Evolutionary conservation across 2,797 vertebrate species (phyloP), one percentile per base, ranked within the genome.

Genomic region (Graptemys geographica): DNA sequence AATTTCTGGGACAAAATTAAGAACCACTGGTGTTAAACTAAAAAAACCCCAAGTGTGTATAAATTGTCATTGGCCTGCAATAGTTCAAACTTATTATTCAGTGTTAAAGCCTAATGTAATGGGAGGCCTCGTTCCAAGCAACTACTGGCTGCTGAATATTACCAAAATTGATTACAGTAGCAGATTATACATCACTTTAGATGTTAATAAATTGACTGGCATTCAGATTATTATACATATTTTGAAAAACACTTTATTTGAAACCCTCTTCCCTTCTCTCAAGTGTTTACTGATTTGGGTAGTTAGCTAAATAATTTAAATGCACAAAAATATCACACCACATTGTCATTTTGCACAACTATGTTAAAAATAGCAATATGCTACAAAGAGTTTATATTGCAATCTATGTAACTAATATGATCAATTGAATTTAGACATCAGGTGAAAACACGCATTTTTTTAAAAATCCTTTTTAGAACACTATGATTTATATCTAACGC

Each of bases 31-130:
- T 25, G 41, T 83, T 88, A 87, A 95, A 89, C 78, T 69, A 94
- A 96, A 95, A 21, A 78, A 96, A 90, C 91, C 44, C 88, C 94
- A 95, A 37, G 87, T 6, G 55, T 89, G 94, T 92, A 84, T 89
- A 94, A 92, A 56, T 37, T 47, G 37, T 87, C 92, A 92, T 57
- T 80, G 37, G 90, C 88, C 37, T 74, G 90, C 80, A 90, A 92
- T 49, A 87, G 78, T 31, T 84, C 87, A 88, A 65, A 78, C 51
- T 62, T 76, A 78, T 23, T 53, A 7, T 59, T 44, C 52, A 72
- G 74, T 12, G 52, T 56, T 79, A 84, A 88, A 51, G 72, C 55
- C 28, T 25, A 53, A 56, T 56, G 28, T 82, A 79, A 87, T 59
- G 87, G 74, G 87, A 96, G 83, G 86, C 87, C 88, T 93, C 65